phyloP scores from a whole-genome alignment of 2,113 vertebrate genomes.

The Notarius quadriscutis region DNA sequence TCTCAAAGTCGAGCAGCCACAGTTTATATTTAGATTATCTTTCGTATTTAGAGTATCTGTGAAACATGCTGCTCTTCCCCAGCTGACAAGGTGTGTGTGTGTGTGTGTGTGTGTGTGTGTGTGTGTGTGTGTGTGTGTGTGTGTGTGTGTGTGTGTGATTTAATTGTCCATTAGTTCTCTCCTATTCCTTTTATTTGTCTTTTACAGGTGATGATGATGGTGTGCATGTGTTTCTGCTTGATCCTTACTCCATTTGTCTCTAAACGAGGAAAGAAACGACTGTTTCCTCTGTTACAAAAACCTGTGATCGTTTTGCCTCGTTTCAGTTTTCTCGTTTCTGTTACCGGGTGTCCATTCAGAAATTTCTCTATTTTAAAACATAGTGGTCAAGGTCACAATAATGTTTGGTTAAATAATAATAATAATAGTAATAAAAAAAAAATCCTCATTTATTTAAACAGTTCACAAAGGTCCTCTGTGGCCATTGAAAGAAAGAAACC shows the following conservation, averaged over 20 bases:
- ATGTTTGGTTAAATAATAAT: neutral
- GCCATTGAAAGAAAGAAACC: neutral
- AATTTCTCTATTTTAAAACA: neutral
- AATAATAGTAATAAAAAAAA: neutral
- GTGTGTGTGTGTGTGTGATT: slow-evolving; percentile 27
- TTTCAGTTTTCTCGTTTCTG: neutral
- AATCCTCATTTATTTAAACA: neutral
- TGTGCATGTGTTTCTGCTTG: neutral
- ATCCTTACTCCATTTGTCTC: neutral
- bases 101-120: neutral
- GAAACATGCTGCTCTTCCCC: slow-evolving; percentile 14
- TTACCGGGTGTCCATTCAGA: neutral
- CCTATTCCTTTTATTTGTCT: slow-evolving; percentile 7
- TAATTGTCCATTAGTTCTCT: neutral
- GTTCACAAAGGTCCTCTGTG: neutral
- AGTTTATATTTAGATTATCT: neutral
- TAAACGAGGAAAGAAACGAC: slow-evolving; percentile 11
- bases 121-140: neutral
- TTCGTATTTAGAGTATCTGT: slow-evolving; percentile 45
- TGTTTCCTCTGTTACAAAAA: slow-evolving; percentile 17
- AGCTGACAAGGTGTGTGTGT: neutral
- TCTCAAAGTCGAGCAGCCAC: slow-evolving; percentile 45
- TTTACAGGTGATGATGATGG: neutral
- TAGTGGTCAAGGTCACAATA: neutral
- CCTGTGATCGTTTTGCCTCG: neutral